Conservation (phyloP, 2,113 vertebrate genomes). For the rabbit (Oryctolagus cuniculus) region DNA sequence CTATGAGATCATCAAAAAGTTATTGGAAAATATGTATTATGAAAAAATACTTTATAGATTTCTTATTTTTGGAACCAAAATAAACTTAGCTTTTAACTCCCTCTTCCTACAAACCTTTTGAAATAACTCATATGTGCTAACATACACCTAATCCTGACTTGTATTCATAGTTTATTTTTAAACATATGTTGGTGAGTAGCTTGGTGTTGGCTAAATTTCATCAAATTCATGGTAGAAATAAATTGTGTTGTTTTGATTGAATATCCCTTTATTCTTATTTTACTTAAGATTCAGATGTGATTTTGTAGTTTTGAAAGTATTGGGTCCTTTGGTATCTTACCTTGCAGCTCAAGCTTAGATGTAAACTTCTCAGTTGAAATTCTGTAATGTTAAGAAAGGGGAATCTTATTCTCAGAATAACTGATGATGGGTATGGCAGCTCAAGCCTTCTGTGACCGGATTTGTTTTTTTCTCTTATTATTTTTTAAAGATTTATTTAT, state of each 20-base stretch:
- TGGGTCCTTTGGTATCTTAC: not conserved
- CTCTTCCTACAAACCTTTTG: too few relatives aligned
- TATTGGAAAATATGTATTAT: too few relatives aligned
- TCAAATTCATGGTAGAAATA: not conserved
- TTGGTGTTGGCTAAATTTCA: not conserved
- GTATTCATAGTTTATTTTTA: not conserved
- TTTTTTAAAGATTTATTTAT: too few relatives aligned
- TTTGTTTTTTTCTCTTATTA: not conserved
- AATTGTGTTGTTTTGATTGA: not conserved
- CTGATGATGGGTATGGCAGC: not conserved
- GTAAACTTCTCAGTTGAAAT: not conserved
- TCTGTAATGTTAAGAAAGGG: not conserved
- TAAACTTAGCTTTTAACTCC: too few relatives aligned
- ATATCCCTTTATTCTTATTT: not conserved
- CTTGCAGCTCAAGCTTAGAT: not conserved
- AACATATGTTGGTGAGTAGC: not conserved
- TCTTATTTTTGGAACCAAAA: too few relatives aligned
- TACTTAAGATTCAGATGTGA: not conserved
- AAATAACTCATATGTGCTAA: not conserved
- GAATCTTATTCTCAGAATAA: not conserved
- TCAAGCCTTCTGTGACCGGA: not conserved
- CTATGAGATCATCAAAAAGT: too few relatives aligned
- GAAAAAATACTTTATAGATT: too few relatives aligned
- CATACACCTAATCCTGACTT: not conserved
- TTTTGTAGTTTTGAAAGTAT: not conserved